Evolutionary conservation across 2,888 invertebrate genomes (phyloP).

Genomic region (Sialis lutaria): DNA sequence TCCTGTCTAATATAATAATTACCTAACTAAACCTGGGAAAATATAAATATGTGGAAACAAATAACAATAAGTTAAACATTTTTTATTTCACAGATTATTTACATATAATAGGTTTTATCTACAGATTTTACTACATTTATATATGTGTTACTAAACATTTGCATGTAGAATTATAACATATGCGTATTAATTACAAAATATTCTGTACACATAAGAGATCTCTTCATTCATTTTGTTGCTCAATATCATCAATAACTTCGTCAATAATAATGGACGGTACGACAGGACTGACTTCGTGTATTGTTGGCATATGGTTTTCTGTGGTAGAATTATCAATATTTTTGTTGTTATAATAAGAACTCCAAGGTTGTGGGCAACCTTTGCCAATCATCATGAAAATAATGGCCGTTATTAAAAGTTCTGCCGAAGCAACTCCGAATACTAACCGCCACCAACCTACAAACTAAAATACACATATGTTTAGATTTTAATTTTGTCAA

Average conservation of each 20-base stretch:
- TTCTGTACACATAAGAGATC: too few relatives aligned
- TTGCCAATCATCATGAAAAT: constrained; percentile 37
- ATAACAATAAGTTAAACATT: too few relatives aligned
- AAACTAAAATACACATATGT: constrained; percentile 21
- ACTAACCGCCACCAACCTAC: constrained; percentile 39
- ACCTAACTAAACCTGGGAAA: too few relatives aligned
- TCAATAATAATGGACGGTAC: not conserved
- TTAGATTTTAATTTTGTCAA: not conserved
- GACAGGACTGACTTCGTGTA: not conserved
- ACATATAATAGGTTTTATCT: too few relatives aligned
- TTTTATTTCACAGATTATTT: too few relatives aligned
- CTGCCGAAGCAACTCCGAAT: constrained; percentile 37
- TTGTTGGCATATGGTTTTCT: not conserved
- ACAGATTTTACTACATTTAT: too few relatives aligned
- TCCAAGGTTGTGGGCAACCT: constrained; percentile 41
- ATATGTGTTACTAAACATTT: too few relatives aligned
- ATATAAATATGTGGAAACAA: too few relatives aligned
- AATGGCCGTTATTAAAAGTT: constrained; percentile 33
- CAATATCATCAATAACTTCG: not conserved
- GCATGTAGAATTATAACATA: too few relatives aligned
- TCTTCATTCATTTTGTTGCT: not conserved
- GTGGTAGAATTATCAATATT: not conserved
- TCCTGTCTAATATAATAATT: too few relatives aligned
- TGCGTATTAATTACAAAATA: too few relatives aligned
- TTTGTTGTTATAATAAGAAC: constrained; percentile 9